Conservation (phyloP, 2,113 vertebrate species). For the Passer montanus region DNA sequence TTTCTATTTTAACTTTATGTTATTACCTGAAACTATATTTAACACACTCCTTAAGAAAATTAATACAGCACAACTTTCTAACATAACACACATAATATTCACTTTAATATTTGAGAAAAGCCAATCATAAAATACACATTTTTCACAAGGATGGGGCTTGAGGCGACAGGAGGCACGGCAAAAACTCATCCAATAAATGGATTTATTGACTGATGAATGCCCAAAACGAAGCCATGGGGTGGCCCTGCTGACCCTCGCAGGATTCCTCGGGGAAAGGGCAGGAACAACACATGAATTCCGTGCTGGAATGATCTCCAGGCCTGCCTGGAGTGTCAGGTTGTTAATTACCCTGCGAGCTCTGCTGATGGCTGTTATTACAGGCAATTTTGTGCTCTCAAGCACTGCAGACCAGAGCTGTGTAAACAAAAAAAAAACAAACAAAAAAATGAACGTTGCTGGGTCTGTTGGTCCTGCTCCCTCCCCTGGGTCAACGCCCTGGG, state of each 20-base stretch:
- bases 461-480: neutral
- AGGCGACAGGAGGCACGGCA: neutral
- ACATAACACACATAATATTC: no score
- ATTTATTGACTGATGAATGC: constrained; percentile 7
- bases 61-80: no score
- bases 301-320: neutral
- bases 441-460: neutral
- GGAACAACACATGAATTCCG: neutral
- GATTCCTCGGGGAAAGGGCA: neutral
- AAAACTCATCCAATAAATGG: neutral
- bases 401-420: neutral
- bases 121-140: no score
- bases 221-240: neutral
- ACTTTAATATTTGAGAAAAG: no score
- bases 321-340: neutral
- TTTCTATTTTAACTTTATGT: no score
- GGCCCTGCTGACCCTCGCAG: neutral
- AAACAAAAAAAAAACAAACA: neutral
- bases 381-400: neutral
- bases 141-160: no score
- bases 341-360: constrained; percentile 26
- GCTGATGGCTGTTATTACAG: neutral
- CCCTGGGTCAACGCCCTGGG: neutral
- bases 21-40: no score
- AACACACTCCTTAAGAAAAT: no score